phyloP scores from a whole-genome alignment of 1,140 invertebrate species.

The Drosophila orosa region DNA sequence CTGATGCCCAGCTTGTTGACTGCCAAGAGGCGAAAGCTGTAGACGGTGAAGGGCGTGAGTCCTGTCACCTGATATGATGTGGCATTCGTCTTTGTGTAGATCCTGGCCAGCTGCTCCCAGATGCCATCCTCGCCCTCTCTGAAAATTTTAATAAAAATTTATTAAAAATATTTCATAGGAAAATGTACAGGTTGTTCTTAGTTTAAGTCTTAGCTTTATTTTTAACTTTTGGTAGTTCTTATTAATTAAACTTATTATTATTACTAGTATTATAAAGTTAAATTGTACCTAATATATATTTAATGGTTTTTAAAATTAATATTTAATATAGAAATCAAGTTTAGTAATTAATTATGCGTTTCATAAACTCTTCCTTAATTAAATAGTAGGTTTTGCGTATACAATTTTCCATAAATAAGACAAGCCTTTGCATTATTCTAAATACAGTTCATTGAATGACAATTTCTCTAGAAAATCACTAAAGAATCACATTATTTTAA shows the following conservation, averaged over 20 bases:
- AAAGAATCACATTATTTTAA: neutral
- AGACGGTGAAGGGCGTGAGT: slow-evolving; percentile 90
- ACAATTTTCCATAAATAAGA: neutral
- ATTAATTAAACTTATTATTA: neutral
- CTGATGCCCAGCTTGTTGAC: slow-evolving; percentile 90
- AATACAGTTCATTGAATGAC: neutral
- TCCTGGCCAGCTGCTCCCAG: slow-evolving; percentile 87
- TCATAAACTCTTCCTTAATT: neutral
- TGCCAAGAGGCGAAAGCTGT: slow-evolving; percentile 90
- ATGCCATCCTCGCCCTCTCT: slow-evolving; percentile 88
- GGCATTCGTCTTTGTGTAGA: slow-evolving; percentile 88
- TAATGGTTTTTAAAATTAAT: neutral
- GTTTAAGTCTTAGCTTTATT: neutral
- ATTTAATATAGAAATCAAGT: neutral
- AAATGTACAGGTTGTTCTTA: neutral
- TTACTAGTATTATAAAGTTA: neutral
- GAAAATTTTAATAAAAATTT: slow-evolving; percentile 71
- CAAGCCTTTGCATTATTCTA: neutral
- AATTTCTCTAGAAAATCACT: neutral
- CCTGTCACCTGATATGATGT: slow-evolving; percentile 88
- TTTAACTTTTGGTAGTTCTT: neutral
- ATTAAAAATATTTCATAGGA: neutral
- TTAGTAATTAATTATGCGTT: too few species aligned
- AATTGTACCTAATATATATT: too few species aligned
- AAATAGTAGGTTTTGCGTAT: neutral